A percentile compares a stretch with the other conserved stretches of the same genome.
Conservation (phyloP, 2,797 vertebrate species). For the Enteromius radiatus region DNA sequence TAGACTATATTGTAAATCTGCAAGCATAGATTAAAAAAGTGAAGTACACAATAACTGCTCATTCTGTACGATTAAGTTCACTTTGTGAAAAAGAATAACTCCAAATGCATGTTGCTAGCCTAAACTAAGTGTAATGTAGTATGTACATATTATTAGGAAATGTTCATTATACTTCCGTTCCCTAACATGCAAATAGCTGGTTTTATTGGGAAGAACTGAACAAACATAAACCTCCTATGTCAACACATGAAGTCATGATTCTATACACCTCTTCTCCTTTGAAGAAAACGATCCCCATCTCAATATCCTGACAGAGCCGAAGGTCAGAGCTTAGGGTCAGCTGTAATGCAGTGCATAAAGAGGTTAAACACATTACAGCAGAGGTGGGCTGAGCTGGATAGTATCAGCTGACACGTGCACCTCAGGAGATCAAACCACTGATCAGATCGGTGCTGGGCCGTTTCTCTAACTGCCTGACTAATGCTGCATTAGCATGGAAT, state of each 20-base stretch:
- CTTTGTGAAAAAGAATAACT: background rate
- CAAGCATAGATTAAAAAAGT: background rate
- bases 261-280: background rate
- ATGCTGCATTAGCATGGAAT: slow-evolving; percentile 37
- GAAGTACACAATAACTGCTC: background rate
- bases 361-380: slow-evolving; percentile 44
- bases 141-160: background rate
- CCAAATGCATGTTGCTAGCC: background rate
- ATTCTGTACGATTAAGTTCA: background rate
- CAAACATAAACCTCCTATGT: background rate
- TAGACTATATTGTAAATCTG: background rate
- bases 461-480: slow-evolving; percentile 34
- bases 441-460: slow-evolving; percentile 25
- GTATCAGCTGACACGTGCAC: slow-evolving; percentile 34
- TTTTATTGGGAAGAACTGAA: background rate
- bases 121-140: background rate
- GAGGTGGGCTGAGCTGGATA: slow-evolving; percentile 14
- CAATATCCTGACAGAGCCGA: slow-evolving; percentile 10
- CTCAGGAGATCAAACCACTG: slow-evolving; percentile 24
- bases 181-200: background rate
- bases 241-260: background rate
- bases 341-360: slow-evolving; percentile 21
- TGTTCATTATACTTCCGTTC: background rate
- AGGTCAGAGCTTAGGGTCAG: slow-evolving; percentile 29
- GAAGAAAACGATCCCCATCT: background rate